phyloP scores from a whole-genome alignment of 2,113 vertebrate genomes.

The Seriola quinqueradiata region DNA sequence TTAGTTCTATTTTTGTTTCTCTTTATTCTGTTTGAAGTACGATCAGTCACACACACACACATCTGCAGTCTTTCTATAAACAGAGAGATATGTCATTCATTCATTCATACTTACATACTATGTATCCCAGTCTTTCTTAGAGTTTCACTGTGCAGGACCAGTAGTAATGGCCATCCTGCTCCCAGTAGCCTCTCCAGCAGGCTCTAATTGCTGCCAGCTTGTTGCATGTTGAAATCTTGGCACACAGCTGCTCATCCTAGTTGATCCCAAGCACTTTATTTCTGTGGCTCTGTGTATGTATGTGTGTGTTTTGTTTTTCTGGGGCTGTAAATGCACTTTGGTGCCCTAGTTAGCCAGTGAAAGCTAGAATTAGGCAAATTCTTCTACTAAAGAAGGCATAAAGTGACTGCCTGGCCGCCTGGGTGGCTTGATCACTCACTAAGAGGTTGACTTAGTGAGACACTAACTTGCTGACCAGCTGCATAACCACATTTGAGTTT shows the following conservation, averaged over 20 bases:
- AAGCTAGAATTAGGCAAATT: conserved; percentile 29
- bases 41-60: neutral
- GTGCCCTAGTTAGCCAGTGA: conserved; percentile 57
- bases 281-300: conserved; percentile 29
- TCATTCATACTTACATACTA: neutral
- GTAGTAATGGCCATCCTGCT: conserved; percentile 25
- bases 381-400: conserved; percentile 18
- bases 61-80: neutral
- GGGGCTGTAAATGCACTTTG: conserved; percentile 35
- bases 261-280: conserved; percentile 58
- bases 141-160: conserved; percentile 9
- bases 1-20: neutral
- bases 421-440: neutral
- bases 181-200: conserved; percentile 42
- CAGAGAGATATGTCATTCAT: neutral
- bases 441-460: conserved; percentile 15
- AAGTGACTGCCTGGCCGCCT: conserved; percentile 20
- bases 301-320: conserved; percentile 18
- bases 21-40: neutral
- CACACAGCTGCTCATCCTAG: conserved; percentile 64
- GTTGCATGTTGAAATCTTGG: conserved; percentile 67
- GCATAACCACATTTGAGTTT: neutral
- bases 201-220: conserved; percentile 64
- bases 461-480: neutral
- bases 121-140: neutral